phyloP scores from a whole-genome alignment of 53 echinoderm and acorn worm species.

The Holothuria leucospilota region DNA sequence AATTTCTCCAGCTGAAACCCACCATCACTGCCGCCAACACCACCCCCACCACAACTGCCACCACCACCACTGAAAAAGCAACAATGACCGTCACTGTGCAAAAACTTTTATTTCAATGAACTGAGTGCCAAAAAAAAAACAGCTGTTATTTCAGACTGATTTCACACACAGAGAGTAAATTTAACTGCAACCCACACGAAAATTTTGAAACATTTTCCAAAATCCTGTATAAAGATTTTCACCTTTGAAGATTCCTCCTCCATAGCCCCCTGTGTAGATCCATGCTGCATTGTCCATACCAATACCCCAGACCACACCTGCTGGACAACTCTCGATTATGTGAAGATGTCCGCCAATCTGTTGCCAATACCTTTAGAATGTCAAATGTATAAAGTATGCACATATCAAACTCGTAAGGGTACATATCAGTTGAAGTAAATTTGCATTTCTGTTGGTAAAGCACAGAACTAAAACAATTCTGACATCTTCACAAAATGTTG shows the following conservation, averaged over 20 bases:
- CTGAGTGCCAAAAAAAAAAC: no score
- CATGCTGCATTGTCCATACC: slow-evolving; percentile 87
- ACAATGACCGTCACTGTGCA: no score
- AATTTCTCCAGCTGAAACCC: no score
- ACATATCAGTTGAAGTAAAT: neutral
- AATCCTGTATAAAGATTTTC: neutral
- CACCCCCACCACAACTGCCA: no score
- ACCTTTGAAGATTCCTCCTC: slow-evolving; percentile 96
- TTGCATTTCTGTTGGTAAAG: no score
- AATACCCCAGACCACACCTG: slow-evolving; percentile 94
- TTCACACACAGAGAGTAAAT: no score
- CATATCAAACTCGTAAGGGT: neutral
- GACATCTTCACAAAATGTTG: neutral
- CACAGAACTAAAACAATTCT: neutral
- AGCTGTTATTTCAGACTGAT: no score
- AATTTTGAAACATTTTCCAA: no score
- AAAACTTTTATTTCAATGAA: no score
- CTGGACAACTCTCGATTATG: slow-evolving; percentile 77
- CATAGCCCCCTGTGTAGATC: slow-evolving; percentile 93
- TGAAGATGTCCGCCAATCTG: slow-evolving; percentile 94
- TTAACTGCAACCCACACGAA: no score
- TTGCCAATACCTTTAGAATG: slow-evolving; percentile 83
- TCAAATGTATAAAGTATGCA: neutral
- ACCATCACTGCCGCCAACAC: no score
- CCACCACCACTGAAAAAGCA: no score